Evolutionary conservation across 2,113 vertebrate species (phyloP).

Genomic region (Bolborhynchus lineola): DNA sequence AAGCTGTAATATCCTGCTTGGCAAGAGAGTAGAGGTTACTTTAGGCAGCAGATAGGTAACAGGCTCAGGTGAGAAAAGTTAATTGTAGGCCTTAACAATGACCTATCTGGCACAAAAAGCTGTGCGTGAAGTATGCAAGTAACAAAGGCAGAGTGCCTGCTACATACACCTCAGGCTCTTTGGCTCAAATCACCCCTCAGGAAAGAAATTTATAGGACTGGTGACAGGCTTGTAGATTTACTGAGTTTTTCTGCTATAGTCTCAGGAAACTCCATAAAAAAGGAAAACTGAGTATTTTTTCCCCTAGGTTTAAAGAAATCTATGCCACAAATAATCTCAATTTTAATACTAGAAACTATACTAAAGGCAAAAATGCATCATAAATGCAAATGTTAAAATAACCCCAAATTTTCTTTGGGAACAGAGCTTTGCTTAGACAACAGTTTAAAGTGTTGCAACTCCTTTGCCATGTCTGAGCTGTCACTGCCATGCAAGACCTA

Average conservation of each 20-base stretch:
- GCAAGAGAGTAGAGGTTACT: neutral
- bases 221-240: neutral
- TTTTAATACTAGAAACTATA: neutral
- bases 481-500: neutral
- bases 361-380: neutral
- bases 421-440: neutral
- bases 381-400: neutral
- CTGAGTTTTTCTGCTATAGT: neutral
- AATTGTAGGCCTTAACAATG: neutral
- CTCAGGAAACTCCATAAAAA: neutral
- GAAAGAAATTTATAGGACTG: neutral
- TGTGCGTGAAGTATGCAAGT: neutral
- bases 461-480: neutral
- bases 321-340: neutral
- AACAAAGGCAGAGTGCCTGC: neutral
- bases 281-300: neutral
- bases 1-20: neutral
- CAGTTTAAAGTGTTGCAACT: neutral
- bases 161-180: neutral
- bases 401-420: accelerated
- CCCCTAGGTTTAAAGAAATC: neutral
- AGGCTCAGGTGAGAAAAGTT: neutral
- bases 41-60: neutral
- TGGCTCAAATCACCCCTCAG: neutral
- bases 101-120: neutral